These are phyloP conservation scores for Phaethon lepturus DNA, from an alignment of 2,113 vertebrate species.

Conservation along the genomic window DNA sequence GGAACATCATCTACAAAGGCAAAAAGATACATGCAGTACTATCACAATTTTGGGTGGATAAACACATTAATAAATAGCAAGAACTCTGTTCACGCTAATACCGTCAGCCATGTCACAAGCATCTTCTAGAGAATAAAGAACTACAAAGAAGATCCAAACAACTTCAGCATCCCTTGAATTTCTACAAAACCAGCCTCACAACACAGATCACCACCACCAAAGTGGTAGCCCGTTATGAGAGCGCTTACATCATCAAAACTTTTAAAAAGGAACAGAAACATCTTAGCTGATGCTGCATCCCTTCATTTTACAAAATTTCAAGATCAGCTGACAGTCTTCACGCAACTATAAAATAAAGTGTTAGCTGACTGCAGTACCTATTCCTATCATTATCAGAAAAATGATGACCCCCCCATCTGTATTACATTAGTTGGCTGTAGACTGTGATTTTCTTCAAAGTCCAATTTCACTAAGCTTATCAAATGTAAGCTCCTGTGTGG, in stretches of 20 bases:
- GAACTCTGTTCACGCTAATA: not conserved
- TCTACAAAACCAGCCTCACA: not conserved
- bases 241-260: not conserved
- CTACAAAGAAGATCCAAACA: not conserved
- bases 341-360: not conserved
- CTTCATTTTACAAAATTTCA: not conserved
- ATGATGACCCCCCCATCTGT: accelerated
- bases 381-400: not conserved
- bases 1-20: not conserved
- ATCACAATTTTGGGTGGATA: not conserved
- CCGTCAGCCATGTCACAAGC: not conserved
- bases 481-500: not conserved
- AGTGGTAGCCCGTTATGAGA: not conserved
- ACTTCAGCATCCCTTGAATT: not conserved
- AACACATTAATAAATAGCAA: not conserved
- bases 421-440: not conserved
- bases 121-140: not conserved
- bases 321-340: not conserved
- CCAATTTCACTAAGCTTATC: not conserved
- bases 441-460: not conserved
- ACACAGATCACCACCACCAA: not conserved
- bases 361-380: not conserved
- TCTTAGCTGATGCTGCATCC: not conserved
- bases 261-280: not conserved
- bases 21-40: not conserved